These are phyloP conservation scores for Oncorhynchus keta DNA, from an alignment of 2,113 vertebrate species.

Conservation along the genomic window DNA sequence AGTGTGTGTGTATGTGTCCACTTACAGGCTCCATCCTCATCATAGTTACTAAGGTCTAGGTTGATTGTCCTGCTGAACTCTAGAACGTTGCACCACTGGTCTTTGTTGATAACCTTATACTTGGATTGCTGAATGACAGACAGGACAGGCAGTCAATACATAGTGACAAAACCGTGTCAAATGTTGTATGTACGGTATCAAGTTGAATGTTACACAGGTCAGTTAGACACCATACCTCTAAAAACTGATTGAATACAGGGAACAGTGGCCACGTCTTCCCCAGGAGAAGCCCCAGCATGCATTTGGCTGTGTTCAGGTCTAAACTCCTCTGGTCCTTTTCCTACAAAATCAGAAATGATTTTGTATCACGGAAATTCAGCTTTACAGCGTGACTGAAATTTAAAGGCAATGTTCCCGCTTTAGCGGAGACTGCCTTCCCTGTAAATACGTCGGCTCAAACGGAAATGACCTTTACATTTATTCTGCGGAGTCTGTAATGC, in stretches of 20 bases:
- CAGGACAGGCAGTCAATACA: neutral
- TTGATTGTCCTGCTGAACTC: conserved; percentile 99
- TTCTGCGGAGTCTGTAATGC: too few relatives aligned
- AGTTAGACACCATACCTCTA: conserved; percentile 82
- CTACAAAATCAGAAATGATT: conserved; percentile 66
- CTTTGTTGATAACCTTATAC: conserved; percentile 99
- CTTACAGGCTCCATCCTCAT: conserved; percentile 98
- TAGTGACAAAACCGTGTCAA: too few relatives aligned
- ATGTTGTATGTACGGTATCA: neutral
- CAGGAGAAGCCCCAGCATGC: conserved; percentile 97
- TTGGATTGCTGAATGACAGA: conserved; percentile 88
- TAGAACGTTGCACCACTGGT: conserved; percentile 99
- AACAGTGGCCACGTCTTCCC: conserved; percentile 99
- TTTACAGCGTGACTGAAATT: too few relatives aligned
- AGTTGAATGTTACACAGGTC: neutral
- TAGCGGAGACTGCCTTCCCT: too few relatives aligned
- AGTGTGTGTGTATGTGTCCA: conserved; percentile 37
- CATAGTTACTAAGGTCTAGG: conserved; percentile 98
- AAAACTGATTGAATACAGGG: conserved; percentile 97
- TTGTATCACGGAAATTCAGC: too few relatives aligned
- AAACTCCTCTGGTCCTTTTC: conserved; percentile 99
- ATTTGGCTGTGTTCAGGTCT: conserved; percentile 99
- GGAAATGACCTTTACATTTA: too few relatives aligned
- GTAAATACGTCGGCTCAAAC: too few relatives aligned
- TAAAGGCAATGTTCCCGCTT: too few relatives aligned